Evolutionary conservation across 2,113 vertebrate genomes (phyloP).

Genomic region (Chaetura pelagica): DNA sequence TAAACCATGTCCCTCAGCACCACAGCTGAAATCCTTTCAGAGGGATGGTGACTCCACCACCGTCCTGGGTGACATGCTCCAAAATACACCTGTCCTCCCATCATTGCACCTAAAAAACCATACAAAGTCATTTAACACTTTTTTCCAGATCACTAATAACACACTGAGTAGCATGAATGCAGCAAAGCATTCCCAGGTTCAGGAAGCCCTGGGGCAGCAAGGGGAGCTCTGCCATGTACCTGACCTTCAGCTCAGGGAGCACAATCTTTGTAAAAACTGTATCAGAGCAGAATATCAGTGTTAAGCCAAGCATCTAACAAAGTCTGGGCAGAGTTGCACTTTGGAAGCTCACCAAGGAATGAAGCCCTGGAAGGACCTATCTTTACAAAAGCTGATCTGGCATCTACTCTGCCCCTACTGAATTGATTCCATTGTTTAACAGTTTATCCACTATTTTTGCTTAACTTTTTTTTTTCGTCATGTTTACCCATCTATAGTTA

Average conservation of each 20-base stretch:
- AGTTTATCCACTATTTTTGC: not conserved
- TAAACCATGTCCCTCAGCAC: no score
- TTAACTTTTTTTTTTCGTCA: not conserved
- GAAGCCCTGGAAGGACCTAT: not conserved
- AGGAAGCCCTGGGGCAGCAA: no score
- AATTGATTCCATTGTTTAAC: not conserved
- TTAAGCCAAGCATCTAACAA: not conserved
- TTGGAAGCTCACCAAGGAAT: not conserved
- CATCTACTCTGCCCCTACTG: not conserved
- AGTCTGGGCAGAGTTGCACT: not conserved
- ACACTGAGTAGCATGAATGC: fast-evolving
- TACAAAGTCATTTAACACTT: no score
- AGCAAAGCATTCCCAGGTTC: fast-evolving
- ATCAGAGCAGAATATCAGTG: fast-evolving
- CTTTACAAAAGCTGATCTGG: not conserved
- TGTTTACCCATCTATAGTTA: not conserved
- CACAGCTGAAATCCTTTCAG: no score
- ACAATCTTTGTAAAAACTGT: not conserved
- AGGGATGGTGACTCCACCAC: no score
- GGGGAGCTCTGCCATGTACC: not conserved
- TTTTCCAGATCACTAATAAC: not conserved
- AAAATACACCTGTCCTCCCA: not conserved
- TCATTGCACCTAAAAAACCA: fast-evolving
- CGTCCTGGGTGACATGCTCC: no score
- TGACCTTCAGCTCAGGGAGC: not conserved